A percentile compares a stretch with the other conserved stretches of the same genome.
These are phyloP conservation scores for Xestia xanthographa DNA, from an alignment of 2,888 invertebrate species.

Conservation along the genomic window DNA sequence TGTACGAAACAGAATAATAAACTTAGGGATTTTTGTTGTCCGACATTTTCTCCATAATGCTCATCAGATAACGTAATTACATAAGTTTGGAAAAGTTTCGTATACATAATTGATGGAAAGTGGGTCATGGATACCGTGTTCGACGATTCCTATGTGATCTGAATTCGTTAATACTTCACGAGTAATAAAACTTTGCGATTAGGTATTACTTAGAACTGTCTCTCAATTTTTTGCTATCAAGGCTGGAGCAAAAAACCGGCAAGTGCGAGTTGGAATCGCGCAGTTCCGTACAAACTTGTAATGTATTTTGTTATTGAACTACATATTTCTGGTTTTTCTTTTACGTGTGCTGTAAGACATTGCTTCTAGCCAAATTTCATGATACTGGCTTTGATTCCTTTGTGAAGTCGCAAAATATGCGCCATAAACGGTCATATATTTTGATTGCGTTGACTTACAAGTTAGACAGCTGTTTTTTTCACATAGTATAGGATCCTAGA, in stretches of 20 bases:
- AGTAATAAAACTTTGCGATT: conserved; percentile 57
- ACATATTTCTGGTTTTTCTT: no score
- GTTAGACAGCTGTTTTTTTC: no score
- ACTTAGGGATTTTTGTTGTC: conserved; percentile 44
- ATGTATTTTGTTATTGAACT: no score
- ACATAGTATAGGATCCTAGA: no score
- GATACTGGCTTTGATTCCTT: no score
- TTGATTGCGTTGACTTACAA: no score
- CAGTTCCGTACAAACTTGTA: no score
- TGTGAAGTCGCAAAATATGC: no score
- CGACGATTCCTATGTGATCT: conserved; percentile 56
- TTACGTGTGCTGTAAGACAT: no score
- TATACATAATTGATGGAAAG: conserved; percentile 59
- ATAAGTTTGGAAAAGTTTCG: conserved; percentile 56
- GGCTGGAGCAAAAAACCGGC: neutral
- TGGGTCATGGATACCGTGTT: conserved; percentile 55
- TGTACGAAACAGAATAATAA: conserved; percentile 30
- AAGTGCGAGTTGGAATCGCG: no score
- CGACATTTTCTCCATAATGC: conserved; percentile 43
- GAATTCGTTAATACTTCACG: conserved; percentile 59
- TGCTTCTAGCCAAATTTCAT: no score
- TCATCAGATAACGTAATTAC: conserved; percentile 63
- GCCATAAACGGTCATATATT: no score
- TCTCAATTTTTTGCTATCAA: conserved; percentile 11
- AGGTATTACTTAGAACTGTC: conserved; percentile 34